Base-by-base conservation (phyloP, 2,113 vertebrate species). In the Lipophrys pholis region DNA sequence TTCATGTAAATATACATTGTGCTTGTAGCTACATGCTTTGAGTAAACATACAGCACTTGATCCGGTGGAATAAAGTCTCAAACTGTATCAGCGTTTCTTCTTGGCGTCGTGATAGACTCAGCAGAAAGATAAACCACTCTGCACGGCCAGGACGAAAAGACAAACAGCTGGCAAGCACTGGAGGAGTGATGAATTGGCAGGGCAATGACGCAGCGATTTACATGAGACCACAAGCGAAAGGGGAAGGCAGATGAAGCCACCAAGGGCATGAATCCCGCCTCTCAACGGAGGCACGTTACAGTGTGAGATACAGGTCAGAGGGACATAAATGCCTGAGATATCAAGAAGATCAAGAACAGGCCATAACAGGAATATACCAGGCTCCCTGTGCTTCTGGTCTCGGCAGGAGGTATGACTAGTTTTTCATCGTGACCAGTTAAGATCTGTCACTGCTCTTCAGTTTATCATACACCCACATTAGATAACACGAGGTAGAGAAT, bases 41-140 rank as follows among this genome's bases (percentile, higher is more conserved):
- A 3, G 14, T 42, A 38, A 8, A 42, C n/a, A 17, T 11, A 11
- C 52, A 40, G 8, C 42, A 69, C 56, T 50, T 66, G 40, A 84
- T 58, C 59, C 41, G 8, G 10, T 50, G 46, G 1, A 48, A 68
- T 54, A 15, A 72, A 65, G 50, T 50, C 70, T 71, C 80, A 65
- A 60, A 57, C 42, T 6, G 49, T 12, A 73, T 85, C 78, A 82
- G 80, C 78, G 53, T 74, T 82, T 78, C 21, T 73, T 7, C 6
- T 57, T 15, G 10, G 43, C 17, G 45, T 64, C 66, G 63, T 1
- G 7, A 11, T 52, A 73, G 53, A 7, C 43, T 77, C 63, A 72
- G 73, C 73, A 76, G 65, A 83, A 80, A 79, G 70, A 83, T 61
- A 79, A 81, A 83, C 57, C 43, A 6, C 55, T n/a, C 9, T 35